A percentile compares a stretch with the other conserved stretches of the same genome.
Conservation (phyloP, 1,140 invertebrate species). For the Caerostris darwini region DNA sequence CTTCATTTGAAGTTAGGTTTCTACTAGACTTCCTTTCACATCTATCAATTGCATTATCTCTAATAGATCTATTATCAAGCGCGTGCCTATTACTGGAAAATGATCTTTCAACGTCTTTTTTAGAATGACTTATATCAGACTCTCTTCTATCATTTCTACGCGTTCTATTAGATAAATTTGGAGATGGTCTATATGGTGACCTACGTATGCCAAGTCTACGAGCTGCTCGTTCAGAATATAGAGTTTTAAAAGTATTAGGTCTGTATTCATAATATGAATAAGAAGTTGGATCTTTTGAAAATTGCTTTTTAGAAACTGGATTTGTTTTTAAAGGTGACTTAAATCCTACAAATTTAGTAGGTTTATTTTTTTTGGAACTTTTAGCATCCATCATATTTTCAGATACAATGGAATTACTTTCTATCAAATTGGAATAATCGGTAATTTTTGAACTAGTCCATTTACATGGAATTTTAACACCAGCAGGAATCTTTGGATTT, state of each 20-base stretch:
- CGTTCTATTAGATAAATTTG: background rate
- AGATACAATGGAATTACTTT: background rate
- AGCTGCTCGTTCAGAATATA: background rate
- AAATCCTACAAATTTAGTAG: background rate
- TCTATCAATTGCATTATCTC: background rate
- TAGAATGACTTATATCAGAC: background rate
- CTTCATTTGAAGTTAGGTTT: background rate
- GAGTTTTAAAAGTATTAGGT: background rate
- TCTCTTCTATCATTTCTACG: background rate
- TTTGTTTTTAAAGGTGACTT: background rate
- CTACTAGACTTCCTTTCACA: background rate
- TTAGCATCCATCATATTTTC: background rate
- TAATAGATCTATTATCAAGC: background rate
- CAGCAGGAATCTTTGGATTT: conserved; percentile 42
- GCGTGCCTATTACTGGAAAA: no score
- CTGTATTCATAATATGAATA: background rate
- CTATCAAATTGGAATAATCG: conserved; percentile 36
- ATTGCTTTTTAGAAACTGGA: background rate
- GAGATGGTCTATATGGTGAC: background rate
- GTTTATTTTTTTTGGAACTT: background rate
- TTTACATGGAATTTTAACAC: conserved; percentile 65
- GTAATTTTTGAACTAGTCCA: conserved; percentile 66
- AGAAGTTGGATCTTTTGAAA: no score
- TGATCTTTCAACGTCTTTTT: background rate
- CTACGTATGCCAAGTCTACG: background rate